These are phyloP conservation scores for Maniola hyperantus DNA, from an alignment of 2,888 invertebrate species.

Conservation along the genomic window DNA sequence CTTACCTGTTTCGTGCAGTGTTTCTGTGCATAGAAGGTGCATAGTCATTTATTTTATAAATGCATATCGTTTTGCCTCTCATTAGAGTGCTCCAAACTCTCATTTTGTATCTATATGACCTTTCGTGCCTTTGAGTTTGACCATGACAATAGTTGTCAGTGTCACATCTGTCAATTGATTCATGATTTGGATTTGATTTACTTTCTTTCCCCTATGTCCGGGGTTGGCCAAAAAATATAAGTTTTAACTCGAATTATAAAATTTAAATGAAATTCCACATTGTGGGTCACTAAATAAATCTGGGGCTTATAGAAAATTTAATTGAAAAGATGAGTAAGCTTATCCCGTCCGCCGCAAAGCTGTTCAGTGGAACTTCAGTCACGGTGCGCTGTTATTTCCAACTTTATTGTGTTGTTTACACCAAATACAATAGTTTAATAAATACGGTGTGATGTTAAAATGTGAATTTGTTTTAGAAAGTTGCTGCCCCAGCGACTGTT, in stretches of 20 bases:
- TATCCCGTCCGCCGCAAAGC: constrained; percentile 64
- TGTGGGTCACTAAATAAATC: constrained; percentile 60
- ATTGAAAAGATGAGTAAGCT: constrained; percentile 70
- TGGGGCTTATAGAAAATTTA: constrained; percentile 64
- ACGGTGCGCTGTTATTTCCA: constrained; percentile 54
- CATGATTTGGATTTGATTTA: background rate
- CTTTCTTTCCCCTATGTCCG: background rate
- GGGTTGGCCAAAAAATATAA: constrained; percentile 34
- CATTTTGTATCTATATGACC: background rate
- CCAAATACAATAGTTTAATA: background rate
- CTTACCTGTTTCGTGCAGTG: too few relatives aligned
- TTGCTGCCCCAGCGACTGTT: constrained; percentile 56
- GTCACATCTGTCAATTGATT: too few relatives aligned
- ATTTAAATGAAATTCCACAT: constrained; percentile 43
- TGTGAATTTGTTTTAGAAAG: constrained; percentile 62
- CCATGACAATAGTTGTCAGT: too few relatives aligned
- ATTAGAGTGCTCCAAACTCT: too few relatives aligned
- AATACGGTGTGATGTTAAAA: constrained; percentile 8
- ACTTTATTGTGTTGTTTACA: background rate
- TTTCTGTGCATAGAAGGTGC: too few relatives aligned
- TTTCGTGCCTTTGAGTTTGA: background rate
- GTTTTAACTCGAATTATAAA: constrained; percentile 16
- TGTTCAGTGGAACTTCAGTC: constrained; percentile 59
- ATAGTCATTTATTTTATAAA: too few relatives aligned
- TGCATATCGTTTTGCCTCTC: too few relatives aligned